Percentiles rank a stretch among this genome's conserved stretches.
These are phyloP conservation scores for Poeciliopsis gracilis DNA, from an alignment of 2,797 vertebrate species.

Conservation along the genomic window DNA sequence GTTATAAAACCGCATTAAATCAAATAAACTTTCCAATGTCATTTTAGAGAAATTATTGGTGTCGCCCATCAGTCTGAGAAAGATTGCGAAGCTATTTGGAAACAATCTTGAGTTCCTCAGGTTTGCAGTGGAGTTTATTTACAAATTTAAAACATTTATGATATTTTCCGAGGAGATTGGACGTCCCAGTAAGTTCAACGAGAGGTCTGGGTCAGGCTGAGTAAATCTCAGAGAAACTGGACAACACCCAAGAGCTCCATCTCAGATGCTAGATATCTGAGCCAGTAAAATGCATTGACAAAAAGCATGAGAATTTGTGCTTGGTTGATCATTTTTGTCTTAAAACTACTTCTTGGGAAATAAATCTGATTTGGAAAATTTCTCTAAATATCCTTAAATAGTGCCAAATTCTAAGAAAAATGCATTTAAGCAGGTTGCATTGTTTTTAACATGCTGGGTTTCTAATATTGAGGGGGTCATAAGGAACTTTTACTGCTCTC, in stretches of 20 bases:
- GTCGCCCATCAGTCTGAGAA: not conserved
- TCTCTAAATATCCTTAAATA: not conserved
- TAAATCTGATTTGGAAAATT: not conserved
- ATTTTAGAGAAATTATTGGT: not conserved
- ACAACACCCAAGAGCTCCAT: not conserved
- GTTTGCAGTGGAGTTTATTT: not conserved
- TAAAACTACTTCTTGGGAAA: not conserved
- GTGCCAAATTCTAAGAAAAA: not conserved
- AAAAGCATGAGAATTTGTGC: not conserved
- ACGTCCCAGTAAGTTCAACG: not conserved
- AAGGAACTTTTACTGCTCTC: slow-evolving; percentile 1
- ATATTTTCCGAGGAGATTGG: not conserved
- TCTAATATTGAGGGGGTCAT: not conserved
- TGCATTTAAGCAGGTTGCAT: not conserved
- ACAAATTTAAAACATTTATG: not conserved
- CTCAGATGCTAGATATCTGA: not conserved
- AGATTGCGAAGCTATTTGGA: not conserved
- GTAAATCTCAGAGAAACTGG: not conserved
- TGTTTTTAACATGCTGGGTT: not conserved
- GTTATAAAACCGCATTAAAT: not conserved
- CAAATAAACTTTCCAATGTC: not conserved
- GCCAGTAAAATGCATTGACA: not conserved
- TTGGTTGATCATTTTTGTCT: not conserved
- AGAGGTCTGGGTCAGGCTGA: not conserved
- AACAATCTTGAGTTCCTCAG: not conserved